These are phyloP conservation scores for Laodelphax striatellus DNA, from an alignment of 1,140 invertebrate species.

Conservation along the genomic window DNA sequence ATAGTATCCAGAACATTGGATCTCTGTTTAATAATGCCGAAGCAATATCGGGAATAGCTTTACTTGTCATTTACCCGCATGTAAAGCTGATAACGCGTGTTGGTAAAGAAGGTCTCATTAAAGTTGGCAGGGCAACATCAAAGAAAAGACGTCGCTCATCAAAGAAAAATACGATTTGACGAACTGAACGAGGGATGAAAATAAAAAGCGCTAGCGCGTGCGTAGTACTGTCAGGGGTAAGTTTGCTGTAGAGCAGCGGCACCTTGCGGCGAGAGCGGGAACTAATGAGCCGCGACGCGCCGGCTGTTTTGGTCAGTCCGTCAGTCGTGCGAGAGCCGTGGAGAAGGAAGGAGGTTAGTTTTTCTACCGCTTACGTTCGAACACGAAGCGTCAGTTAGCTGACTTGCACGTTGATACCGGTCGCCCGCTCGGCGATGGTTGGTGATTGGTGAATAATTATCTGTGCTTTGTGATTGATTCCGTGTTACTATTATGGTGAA, in stretches of 20 bases:
- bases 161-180: too few species aligned
- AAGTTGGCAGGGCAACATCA: too few species aligned
- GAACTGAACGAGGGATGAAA: too few species aligned
- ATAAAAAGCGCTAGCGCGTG: too few species aligned
- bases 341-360: not conserved
- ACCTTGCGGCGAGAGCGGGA: not conserved
- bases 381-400: not conserved
- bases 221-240: too few species aligned
- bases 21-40: too few species aligned
- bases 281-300: not conserved
- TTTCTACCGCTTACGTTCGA: not conserved
- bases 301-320: constrained; percentile 6
- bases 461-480: not conserved
- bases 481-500: not conserved
- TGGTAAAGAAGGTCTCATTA: too few species aligned
- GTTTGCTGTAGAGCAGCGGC: not conserved
- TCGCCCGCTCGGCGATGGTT: not conserved
- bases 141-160: too few species aligned
- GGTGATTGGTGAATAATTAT: not conserved
- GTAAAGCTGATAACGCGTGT: too few species aligned
- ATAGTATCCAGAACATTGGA: too few species aligned
- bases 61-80: too few species aligned
- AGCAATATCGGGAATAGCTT: too few species aligned
- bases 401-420: not conserved
- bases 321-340: not conserved